Percentiles rank a stretch among this genome's conserved stretches.
Evolutionary conservation across 2,888 invertebrate genomes (phyloP).

Genomic region (Ecdyonurus torrentis): DNA sequence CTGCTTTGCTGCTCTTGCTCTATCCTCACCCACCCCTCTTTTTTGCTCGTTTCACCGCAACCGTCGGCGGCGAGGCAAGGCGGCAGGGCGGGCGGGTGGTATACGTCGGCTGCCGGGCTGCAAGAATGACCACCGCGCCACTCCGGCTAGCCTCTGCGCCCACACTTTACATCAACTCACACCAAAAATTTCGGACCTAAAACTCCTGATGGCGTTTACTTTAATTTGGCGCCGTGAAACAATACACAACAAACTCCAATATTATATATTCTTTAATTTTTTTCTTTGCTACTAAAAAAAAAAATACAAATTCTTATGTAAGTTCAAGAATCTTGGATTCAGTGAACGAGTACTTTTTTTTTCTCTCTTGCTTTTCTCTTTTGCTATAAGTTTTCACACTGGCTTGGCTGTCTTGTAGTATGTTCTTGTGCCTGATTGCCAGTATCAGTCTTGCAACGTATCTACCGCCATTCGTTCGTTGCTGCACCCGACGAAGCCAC

Average conservation of each 20-base stretch:
- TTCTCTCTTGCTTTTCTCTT: too few species aligned
- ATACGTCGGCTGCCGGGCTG: neutral
- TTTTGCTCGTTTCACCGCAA: neutral
- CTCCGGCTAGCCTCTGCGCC: neutral
- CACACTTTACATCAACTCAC: neutral
- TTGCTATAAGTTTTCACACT: neutral
- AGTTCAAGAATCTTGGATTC: too few species aligned
- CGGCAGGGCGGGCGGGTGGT: neutral
- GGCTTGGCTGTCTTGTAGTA: neutral
- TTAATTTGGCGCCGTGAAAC: too few species aligned
- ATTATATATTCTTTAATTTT: neutral
- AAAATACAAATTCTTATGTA: too few species aligned
- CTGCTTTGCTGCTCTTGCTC: too few species aligned
- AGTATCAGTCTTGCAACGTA: constrained; percentile 10
- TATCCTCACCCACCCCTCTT: neutral
- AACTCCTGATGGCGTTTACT: neutral
- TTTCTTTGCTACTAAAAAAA: too few species aligned
- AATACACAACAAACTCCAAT: neutral
- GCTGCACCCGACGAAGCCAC: constrained; percentile 1
- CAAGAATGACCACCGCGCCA: neutral
- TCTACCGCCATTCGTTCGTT: constrained; percentile 5
- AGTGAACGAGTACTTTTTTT: too few species aligned
- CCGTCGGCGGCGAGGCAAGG: neutral
- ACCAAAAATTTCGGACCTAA: constrained; percentile 3
- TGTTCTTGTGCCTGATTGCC: constrained; percentile 9